Evolutionary conservation across 2,797 vertebrate species (phyloP).

Genomic region (Sebastes aleutianus): DNA sequence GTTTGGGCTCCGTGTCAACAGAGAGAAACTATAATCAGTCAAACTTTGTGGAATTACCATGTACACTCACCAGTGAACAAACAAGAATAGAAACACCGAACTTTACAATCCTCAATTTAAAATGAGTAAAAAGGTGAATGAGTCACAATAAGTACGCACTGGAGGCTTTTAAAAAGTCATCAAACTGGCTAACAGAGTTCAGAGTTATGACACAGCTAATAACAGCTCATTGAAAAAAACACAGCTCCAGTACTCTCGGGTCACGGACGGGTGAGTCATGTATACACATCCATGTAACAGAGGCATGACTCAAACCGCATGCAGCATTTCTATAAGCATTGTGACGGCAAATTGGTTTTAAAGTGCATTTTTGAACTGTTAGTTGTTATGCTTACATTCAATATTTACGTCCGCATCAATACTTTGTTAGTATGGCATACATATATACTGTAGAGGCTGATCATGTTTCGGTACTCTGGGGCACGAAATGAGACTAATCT

Average conservation of each 20-base stretch:
- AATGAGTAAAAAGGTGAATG: neutral
- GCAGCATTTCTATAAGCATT: neutral
- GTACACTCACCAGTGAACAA: neutral
- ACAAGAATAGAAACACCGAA: neutral
- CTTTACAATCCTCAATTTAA: neutral
- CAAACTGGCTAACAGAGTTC: neutral
- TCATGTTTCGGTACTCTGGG: neutral
- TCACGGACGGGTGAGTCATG: constrained; percentile 5
- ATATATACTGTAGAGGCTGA: neutral
- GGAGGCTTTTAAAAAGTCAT: neutral
- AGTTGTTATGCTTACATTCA: neutral
- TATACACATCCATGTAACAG: neutral
- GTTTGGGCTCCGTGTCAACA: constrained; percentile 17
- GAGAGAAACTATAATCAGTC: constrained; percentile 4
- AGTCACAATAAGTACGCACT: neutral
- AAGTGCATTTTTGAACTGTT: neutral
- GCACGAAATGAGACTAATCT: neutral
- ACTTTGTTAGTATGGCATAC: neutral
- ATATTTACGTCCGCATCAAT: neutral
- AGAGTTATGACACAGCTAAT: constrained; percentile 1
- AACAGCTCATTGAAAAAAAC: constrained; percentile 3
- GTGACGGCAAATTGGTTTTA: neutral
- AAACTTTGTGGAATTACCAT: neutral
- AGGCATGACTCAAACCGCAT: neutral
- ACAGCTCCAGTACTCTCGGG: neutral